Evolutionary conservation across 2,888 invertebrate species (phyloP).

Genomic region (Ethmia dodecea): DNA sequence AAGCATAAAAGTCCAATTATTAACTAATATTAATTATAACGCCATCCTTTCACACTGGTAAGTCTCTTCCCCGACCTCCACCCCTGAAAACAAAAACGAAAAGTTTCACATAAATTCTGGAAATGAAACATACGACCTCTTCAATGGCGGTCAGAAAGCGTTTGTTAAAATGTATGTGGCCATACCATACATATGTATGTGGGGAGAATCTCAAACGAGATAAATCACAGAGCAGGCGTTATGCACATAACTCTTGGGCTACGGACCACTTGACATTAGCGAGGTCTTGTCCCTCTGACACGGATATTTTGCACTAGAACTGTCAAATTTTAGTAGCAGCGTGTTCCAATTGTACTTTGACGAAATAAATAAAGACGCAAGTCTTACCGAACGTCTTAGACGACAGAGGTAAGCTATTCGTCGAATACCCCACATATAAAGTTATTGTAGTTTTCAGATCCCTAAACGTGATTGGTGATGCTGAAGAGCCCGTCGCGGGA

Average conservation of each 20-base stretch:
- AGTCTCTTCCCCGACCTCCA: conserved; percentile 13
- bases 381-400: too few species aligned
- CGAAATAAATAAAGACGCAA: too few species aligned
- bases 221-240: conserved; percentile 65
- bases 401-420: too few species aligned
- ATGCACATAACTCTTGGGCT: conserved; percentile 64
- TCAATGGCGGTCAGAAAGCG: conserved; percentile 37
- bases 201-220: conserved; percentile 50
- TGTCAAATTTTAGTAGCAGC: background rate
- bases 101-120: conserved; percentile 33
- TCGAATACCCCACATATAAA: too few species aligned
- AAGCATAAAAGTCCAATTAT: too few species aligned
- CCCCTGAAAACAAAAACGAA: conserved; percentile 31
- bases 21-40: background rate
- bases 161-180: conserved; percentile 45
- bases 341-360: too few species aligned
- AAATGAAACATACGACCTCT: conserved; percentile 30
- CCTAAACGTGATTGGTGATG: too few species aligned
- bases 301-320: conserved; percentile 15
- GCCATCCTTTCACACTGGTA: too few species aligned
- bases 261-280: conserved; percentile 65
- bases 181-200: conserved; percentile 43
- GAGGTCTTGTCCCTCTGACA: conserved; percentile 44
- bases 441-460: too few species aligned
- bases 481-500: too few species aligned